A percentile compares a stretch with the other conserved stretches of the same genome.
These are phyloP conservation scores for Vanessa cardui DNA, from an alignment of 2,888 invertebrate species.

Conservation along the genomic window DNA sequence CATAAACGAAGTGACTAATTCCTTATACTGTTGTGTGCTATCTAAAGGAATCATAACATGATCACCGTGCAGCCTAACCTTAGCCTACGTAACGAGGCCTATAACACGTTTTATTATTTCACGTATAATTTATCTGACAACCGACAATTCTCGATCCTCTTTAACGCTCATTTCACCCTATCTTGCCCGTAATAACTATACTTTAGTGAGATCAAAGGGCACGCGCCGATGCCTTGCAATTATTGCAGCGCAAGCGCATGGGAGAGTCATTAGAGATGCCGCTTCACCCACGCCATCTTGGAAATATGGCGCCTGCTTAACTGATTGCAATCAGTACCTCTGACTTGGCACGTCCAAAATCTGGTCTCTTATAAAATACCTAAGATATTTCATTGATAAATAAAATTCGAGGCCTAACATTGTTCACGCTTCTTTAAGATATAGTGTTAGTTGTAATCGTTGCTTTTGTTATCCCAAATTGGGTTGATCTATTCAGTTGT, in stretches of 20 bases:
- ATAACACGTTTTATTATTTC: conserved; percentile 70
- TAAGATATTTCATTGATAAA: background rate
- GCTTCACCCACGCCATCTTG: conserved; percentile 54
- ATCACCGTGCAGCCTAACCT: conserved; percentile 10
- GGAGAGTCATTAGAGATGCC: conserved; percentile 70
- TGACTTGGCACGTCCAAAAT: conserved; percentile 39
- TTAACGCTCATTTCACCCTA: conserved; percentile 78
- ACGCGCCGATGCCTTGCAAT: conserved; percentile 75
- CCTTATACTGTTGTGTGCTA: conserved; percentile 17
- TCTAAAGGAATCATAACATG: conserved; percentile 23
- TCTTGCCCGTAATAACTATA: conserved; percentile 77
- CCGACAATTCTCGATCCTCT: conserved; percentile 60
- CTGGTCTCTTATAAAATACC: background rate
- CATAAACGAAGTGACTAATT: conserved; percentile 24
- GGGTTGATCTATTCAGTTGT: too few species aligned
- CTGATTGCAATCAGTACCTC: conserved; percentile 72
- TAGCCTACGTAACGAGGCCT: conserved; percentile 56
- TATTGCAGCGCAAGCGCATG: conserved; percentile 73
- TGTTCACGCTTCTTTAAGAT: background rate
- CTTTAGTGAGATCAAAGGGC: conserved; percentile 77
- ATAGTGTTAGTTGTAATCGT: too few species aligned
- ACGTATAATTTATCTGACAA: conserved; percentile 75
- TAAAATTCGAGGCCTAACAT: background rate
- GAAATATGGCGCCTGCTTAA: conserved; percentile 67
- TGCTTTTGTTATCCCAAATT: too few species aligned